Percentiles rank a stretch among this genome's conserved stretches.
Conservation (phyloP, 1,140 invertebrate genomes). For the Pogonomyrmex barbatus region DNA sequence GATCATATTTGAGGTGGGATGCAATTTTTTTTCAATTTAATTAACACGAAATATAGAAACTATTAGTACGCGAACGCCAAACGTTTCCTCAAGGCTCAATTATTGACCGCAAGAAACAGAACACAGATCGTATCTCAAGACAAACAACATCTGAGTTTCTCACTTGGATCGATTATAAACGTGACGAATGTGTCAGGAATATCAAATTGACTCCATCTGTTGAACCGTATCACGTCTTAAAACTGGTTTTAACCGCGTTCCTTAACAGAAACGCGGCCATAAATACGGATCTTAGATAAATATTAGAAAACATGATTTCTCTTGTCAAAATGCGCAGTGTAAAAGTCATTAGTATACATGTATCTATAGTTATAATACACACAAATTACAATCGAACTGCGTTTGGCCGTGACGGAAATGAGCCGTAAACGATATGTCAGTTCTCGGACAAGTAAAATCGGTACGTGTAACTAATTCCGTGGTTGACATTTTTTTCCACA, state of each 20-base stretch:
- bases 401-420: constrained; percentile 67
- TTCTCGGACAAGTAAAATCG: constrained; percentile 40
- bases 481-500: not conserved
- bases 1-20: not conserved
- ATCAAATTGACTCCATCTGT: constrained; percentile 2
- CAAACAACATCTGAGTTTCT: constrained; percentile 8
- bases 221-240: not conserved
- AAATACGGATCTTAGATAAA: constrained; percentile 11
- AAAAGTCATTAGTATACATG: constrained; percentile 46
- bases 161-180: not conserved
- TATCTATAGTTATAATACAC: constrained; percentile 41
- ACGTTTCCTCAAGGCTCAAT: not conserved
- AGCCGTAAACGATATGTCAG: constrained; percentile 55
- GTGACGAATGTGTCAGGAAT: not conserved
- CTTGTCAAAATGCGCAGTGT: constrained; percentile 48
- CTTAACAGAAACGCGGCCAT: not conserved
- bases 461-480: not conserved
- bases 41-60: not conserved
- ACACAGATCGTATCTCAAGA: not conserved
- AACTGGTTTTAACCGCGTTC: constrained; percentile 10
- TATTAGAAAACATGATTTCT: constrained; percentile 49
- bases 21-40: not conserved
- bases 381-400: constrained; percentile 65
- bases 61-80: not conserved
- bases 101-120: not conserved